phyloP scores from a whole-genome alignment of 2,113 vertebrate species.

The Pyrgilauda ruficollis region DNA sequence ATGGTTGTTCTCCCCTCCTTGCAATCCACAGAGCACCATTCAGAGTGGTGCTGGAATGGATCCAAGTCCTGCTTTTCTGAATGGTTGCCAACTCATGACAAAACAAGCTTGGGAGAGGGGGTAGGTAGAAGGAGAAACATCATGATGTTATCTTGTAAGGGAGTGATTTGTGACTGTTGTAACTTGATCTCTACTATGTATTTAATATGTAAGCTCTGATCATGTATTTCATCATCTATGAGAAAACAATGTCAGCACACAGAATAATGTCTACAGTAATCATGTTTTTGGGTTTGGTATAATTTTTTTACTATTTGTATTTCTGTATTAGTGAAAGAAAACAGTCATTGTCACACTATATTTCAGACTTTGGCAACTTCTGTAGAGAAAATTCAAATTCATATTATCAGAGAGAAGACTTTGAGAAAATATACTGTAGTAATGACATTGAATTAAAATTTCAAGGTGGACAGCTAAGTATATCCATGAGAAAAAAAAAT shows the following conservation, averaged over 20 bases:
- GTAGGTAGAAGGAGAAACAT: neutral
- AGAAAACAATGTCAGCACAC: neutral
- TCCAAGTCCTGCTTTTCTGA: neutral
- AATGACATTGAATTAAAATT: conserved; percentile 19
- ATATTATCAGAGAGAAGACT: neutral
- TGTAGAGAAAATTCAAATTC: neutral
- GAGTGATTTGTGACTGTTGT: neutral
- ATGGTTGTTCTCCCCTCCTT: neutral
- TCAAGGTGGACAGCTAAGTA: neutral
- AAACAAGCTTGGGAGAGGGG: neutral
- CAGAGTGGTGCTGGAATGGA: neutral
- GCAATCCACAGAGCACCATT: neutral
- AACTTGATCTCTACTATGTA: neutral
- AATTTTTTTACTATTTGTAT: neutral
- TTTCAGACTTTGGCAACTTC: neutral
- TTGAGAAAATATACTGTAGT: neutral
- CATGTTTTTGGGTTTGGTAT: neutral
- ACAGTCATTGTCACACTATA: neutral
- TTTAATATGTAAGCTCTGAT: neutral
- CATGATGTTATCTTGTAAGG: neutral
- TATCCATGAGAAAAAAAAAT: neutral
- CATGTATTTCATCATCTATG: neutral
- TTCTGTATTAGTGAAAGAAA: neutral
- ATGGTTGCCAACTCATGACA: neutral
- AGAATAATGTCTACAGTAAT: neutral